phyloP scores from a whole-genome alignment of 2,888 invertebrate genomes.

The Drosophila imparisetae region DNA sequence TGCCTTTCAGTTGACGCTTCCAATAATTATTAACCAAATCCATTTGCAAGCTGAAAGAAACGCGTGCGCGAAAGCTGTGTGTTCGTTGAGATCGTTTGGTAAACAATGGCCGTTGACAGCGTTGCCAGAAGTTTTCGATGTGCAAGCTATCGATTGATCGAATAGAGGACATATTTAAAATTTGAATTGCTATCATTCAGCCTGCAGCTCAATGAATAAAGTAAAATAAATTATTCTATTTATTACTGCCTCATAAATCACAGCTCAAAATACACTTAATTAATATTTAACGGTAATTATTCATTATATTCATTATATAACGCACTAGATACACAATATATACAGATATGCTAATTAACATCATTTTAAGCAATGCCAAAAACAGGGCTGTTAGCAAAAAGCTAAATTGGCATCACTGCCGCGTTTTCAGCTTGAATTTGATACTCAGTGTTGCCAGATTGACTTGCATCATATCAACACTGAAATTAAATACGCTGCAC shows the following conservation, averaged over 20 bases:
- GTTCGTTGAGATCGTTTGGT: too few species aligned
- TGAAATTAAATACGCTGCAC: not conserved
- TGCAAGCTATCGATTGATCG: not conserved
- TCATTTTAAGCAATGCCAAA: not conserved
- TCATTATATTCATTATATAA: too few species aligned
- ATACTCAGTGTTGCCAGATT: constrained; percentile 13
- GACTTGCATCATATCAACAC: not conserved
- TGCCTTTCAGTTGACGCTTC: constrained; percentile 73
- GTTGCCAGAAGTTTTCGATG: constrained; percentile 18
- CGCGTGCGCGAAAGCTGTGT: constrained; percentile 35
- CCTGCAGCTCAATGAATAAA: not conserved
- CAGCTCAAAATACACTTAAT: not conserved
- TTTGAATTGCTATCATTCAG: not conserved
- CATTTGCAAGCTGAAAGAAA: constrained; percentile 18
- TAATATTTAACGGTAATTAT: not conserved
- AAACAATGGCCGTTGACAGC: not conserved
- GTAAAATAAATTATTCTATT: not conserved
- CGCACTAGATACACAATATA: too few species aligned
- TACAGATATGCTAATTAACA: not conserved
- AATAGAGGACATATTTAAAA: not conserved
- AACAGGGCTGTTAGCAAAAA: not conserved
- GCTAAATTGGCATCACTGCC: not conserved
- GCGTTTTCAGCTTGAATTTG: not conserved
- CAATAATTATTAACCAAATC: constrained; percentile 21
- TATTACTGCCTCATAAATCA: not conserved